Percentiles rank a stretch among this genome's conserved stretches.
Evolutionary conservation across 2,888 invertebrate species (phyloP).

Genomic region (Erebia aethiops): DNA sequence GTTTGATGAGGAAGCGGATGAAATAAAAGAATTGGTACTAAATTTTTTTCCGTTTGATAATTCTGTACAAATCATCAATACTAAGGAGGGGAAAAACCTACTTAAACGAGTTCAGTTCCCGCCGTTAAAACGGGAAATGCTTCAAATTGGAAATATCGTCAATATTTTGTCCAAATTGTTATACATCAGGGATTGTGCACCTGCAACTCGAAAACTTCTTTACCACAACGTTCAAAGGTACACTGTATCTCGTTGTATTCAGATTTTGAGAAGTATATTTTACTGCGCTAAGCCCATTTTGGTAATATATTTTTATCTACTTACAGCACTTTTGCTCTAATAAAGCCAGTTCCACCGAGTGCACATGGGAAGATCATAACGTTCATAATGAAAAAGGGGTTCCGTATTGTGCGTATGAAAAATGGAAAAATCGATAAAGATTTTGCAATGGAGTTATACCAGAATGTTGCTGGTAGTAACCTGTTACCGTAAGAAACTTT

Average conservation of each 20-base stretch:
- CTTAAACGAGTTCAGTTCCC: conserved; percentile 86
- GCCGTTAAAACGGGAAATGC: conserved; percentile 84
- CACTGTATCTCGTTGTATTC: background rate
- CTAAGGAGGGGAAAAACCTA: conserved; percentile 83
- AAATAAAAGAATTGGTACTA: conserved; percentile 87
- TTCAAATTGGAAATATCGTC: conserved; percentile 89
- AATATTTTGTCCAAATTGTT: conserved; percentile 89
- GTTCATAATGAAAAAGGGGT: conserved; percentile 85
- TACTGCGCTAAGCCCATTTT: too few species aligned
- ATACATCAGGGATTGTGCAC: conserved; percentile 87
- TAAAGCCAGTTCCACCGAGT: conserved; percentile 88
- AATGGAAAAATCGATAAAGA: conserved; percentile 88
- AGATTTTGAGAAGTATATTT: too few species aligned
- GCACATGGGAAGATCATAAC: conserved; percentile 90
- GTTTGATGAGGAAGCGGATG: conserved; percentile 90
- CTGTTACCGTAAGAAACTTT: conserved; percentile 82
- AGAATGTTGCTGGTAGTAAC: conserved; percentile 79
- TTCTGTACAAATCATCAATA: conserved; percentile 89
- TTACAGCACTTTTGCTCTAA: conserved; percentile 88
- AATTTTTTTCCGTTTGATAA: conserved; percentile 90
- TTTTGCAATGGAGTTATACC: conserved; percentile 86
- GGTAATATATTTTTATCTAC: too few species aligned
- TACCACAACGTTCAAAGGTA: conserved; percentile 86
- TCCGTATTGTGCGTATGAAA: conserved; percentile 87
- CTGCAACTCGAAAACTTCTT: conserved; percentile 85